Conservation (phyloP, 2,888 invertebrate species). For the Graphium colonna region DNA sequence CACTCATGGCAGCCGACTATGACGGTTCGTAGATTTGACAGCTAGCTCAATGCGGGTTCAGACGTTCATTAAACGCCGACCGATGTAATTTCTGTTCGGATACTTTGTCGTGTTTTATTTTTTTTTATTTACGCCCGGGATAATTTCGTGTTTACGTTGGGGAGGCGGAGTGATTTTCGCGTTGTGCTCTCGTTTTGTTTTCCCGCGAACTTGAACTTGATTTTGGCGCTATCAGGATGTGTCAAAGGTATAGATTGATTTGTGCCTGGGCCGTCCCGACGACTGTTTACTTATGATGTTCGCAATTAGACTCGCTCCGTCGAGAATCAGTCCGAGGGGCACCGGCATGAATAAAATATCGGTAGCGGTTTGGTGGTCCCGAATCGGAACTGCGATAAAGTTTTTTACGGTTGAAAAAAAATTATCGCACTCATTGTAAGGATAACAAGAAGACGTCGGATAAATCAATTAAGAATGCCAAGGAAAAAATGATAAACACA, state of each 20-base stretch:
- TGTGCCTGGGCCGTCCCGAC: constrained; percentile 59
- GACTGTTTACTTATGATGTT: constrained; percentile 67
- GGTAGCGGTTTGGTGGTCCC: constrained; percentile 51
- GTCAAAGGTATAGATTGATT: constrained; percentile 58
- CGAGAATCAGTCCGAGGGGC: constrained; percentile 61
- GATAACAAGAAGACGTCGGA: constrained; percentile 33
- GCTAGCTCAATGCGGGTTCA: constrained; percentile 80
- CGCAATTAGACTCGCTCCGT: constrained; percentile 68
- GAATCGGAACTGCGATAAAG: constrained; percentile 51
- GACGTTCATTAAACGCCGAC: constrained; percentile 76
- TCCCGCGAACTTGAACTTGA: constrained; percentile 68
- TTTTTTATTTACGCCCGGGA: constrained; percentile 53
- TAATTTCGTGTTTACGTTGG: constrained; percentile 23
- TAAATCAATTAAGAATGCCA: constrained; percentile 52
- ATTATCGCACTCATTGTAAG: constrained; percentile 44
- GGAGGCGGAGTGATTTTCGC: constrained; percentile 36
- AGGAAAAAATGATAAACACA: constrained; percentile 53
- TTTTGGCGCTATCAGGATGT: constrained; percentile 31
- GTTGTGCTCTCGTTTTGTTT: constrained; percentile 45
- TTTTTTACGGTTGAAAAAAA: constrained; percentile 45
- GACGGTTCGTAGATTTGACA: constrained; percentile 81
- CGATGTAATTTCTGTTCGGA: constrained; percentile 72
- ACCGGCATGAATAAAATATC: constrained; percentile 66
- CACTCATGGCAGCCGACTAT: constrained; percentile 80
- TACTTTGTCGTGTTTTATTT: constrained; percentile 54